These are phyloP conservation scores for Lypha dubia DNA, from an alignment of 2,888 invertebrate species.

Conservation along the genomic window DNA sequence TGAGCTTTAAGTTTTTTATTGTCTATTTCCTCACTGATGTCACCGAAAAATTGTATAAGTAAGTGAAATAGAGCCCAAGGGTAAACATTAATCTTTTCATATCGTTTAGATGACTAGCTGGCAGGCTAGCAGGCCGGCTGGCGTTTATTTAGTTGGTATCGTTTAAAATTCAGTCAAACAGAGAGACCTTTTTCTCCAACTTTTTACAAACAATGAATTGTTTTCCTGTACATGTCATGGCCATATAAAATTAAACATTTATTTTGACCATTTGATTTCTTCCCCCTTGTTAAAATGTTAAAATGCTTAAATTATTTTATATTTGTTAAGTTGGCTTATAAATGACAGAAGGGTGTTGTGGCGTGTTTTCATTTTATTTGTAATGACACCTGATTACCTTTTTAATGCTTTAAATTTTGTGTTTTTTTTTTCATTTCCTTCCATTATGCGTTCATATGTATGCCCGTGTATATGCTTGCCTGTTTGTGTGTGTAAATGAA, in stretches of 20 bases:
- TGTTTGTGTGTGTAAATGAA: constrained; percentile 26
- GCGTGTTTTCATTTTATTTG: constrained; percentile 72
- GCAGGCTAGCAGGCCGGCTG: not conserved
- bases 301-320: constrained; percentile 34
- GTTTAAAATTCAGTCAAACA: constrained; percentile 35
- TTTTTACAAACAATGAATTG: constrained; percentile 53
- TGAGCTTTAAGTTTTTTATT: constrained; percentile 65
- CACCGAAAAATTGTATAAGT: constrained; percentile 44
- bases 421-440: too few relatives aligned
- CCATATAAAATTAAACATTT: constrained; percentile 64
- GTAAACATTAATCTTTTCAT: constrained; percentile 69
- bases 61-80: constrained; percentile 51
- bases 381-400: constrained; percentile 73
- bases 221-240: constrained; percentile 68
- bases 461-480: not conserved
- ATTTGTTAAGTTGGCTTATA: constrained; percentile 39
- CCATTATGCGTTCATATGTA: not conserved
- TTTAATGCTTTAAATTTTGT: constrained; percentile 62
- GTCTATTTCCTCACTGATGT: constrained; percentile 70
- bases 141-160: constrained; percentile 33
- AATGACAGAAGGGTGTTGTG: constrained; percentile 65
- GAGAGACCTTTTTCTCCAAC: constrained; percentile 44
- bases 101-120: constrained; percentile 4
- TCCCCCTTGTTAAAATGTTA: constrained; percentile 50
- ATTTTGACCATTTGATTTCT: constrained; percentile 70